These are phyloP conservation scores for Camponotus vicinus DNA, from an alignment of 1,140 invertebrate species.

Conservation along the genomic window DNA sequence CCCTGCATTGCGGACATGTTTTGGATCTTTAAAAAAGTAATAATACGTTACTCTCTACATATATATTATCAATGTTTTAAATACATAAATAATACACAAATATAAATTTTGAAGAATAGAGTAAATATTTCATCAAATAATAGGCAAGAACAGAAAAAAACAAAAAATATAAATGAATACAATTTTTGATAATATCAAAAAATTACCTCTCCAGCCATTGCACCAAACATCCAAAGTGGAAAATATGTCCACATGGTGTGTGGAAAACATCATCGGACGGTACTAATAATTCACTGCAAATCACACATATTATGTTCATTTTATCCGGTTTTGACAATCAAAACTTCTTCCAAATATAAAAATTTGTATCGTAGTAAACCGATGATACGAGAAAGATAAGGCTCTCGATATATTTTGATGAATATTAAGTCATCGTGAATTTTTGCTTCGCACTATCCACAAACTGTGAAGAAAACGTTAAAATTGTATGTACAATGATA, in stretches of 20 bases:
- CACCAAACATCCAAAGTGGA: conserved; percentile 88
- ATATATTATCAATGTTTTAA: not conserved
- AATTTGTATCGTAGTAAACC: not conserved
- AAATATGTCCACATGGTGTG: conserved; percentile 90
- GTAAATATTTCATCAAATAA: not conserved
- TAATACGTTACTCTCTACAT: not conserved
- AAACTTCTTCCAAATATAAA: not conserved
- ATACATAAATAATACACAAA: not conserved
- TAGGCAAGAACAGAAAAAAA: not conserved
- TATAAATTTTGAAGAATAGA: not conserved
- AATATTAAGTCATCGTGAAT: not conserved
- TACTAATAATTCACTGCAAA: conserved; percentile 89
- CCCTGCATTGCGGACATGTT: conserved; percentile 91
- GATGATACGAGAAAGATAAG: not conserved
- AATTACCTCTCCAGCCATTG: conserved; percentile 90
- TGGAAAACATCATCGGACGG: conserved; percentile 87
- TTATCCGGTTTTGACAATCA: conserved; percentile 56
- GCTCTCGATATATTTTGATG: not conserved
- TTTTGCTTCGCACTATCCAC: not conserved
- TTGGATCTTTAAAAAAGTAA: conserved; percentile 83
- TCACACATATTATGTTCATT: conserved; percentile 90
- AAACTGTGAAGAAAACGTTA: not conserved
- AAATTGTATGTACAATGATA: not conserved
- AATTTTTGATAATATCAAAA: not conserved
- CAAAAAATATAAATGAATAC: not conserved